These are phyloP conservation scores for Pseudopodoces humilis DNA, from an alignment of 2,113 vertebrate species.

Conservation along the genomic window DNA sequence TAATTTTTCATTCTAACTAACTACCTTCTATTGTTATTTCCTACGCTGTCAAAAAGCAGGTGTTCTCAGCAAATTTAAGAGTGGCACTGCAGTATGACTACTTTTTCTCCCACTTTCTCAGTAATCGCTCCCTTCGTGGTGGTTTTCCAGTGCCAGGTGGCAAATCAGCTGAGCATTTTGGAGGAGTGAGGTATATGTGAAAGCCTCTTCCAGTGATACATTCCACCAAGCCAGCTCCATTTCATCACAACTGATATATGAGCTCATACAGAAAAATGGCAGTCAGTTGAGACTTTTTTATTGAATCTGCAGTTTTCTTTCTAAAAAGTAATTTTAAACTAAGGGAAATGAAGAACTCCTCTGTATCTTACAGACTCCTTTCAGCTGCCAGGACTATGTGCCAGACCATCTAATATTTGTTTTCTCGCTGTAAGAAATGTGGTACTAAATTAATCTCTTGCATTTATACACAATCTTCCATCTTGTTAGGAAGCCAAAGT, in stretches of 20 bases:
- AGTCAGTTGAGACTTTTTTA: conserved; percentile 26
- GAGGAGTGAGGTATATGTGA: not conserved
- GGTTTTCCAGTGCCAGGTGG: conserved; percentile 14
- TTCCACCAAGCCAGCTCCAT: not conserved
- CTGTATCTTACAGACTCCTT: not conserved
- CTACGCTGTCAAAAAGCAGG: not conserved
- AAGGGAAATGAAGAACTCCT: not conserved
- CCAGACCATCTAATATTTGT: not conserved
- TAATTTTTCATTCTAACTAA: not conserved
- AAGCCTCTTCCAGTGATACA: not conserved
- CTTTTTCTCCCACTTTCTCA: not conserved
- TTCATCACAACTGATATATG: conserved; percentile 41
- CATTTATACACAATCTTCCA: not conserved
- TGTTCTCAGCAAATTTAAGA: not conserved
- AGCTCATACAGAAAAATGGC: not conserved
- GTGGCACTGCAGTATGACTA: not conserved
- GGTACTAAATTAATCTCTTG: conserved; percentile 3
- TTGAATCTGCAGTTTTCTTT: conserved; percentile 55
- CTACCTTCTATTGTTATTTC: not conserved
- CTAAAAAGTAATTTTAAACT: conserved; percentile 39
- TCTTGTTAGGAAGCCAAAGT: not conserved
- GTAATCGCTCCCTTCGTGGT: not conserved
- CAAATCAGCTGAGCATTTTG: conserved; percentile 1
- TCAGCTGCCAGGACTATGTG: not conserved
- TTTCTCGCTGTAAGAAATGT: not conserved